Percentiles rank a stretch among this genome's conserved stretches.
phyloP scores from a whole-genome alignment of 2,888 invertebrate species.

The Hymenopus coronatus region DNA sequence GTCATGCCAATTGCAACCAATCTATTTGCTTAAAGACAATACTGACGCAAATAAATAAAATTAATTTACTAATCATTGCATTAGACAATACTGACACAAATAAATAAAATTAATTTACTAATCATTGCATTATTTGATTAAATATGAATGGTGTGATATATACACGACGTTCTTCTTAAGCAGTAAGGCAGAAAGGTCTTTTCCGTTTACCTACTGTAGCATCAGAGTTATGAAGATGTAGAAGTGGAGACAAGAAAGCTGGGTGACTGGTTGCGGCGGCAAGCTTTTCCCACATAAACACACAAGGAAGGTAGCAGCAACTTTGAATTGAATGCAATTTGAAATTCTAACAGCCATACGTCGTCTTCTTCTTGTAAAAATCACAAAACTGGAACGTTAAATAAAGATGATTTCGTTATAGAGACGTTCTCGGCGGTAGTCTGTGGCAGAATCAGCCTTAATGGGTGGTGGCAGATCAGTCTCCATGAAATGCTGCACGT shows the following conservation, averaged over 20 bases:
- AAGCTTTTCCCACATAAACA: not conserved
- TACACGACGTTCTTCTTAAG: not conserved
- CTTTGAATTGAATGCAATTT: slow-evolving; percentile 20
- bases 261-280: not conserved
- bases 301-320: not conserved
- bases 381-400: slow-evolving; percentile 4
- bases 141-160: not conserved
- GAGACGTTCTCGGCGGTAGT: not conserved
- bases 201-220: not conserved
- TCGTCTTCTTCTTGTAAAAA: not conserved
- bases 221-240: not conserved
- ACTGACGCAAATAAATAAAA: too few relatives aligned
- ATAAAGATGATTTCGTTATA: slow-evolving; percentile 10
- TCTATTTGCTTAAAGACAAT: too few relatives aligned
- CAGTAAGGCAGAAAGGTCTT: too few relatives aligned
- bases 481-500: not conserved
- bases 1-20: too few relatives aligned
- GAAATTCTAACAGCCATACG: slow-evolving; percentile 15
- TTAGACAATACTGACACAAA: too few relatives aligned
- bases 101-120: not conserved
- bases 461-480: not conserved
- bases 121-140: not conserved
- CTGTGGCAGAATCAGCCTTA: too few relatives aligned
- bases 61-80: too few relatives aligned
- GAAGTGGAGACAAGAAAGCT: not conserved